A percentile compares a stretch with the other conserved stretches of the same genome.
Evolutionary conservation across 2,888 invertebrate genomes (phyloP).

Genomic region (Zonitis immaculata): DNA sequence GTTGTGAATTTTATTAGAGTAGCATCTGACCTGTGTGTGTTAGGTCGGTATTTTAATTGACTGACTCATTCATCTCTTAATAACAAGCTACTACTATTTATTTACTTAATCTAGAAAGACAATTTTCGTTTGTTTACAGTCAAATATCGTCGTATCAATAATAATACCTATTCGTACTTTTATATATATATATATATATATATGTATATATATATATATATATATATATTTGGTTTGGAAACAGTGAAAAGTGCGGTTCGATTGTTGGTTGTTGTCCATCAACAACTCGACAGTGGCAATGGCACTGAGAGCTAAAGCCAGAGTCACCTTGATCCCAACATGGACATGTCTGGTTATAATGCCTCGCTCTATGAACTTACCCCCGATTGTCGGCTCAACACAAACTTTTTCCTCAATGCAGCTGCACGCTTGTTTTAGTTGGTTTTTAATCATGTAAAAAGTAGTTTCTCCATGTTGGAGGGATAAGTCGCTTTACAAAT

Average conservation of each 20-base stretch:
- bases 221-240: not conserved
- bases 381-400: constrained; percentile 39
- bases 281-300: constrained; percentile 30
- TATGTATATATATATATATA: not conserved
- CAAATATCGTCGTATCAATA: not conserved
- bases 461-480: constrained; percentile 45
- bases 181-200: no score
- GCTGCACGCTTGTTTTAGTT: constrained; percentile 43
- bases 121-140: not conserved
- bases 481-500: constrained; percentile 33
- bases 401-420: constrained; percentile 44
- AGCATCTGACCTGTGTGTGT: not conserved
- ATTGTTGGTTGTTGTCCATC: constrained; percentile 24
- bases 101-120: constrained; percentile 1
- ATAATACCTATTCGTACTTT: no score
- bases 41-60: constrained; percentile 14
- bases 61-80: constrained; percentile 10
- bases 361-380: constrained; percentile 42
- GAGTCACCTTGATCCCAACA: constrained; percentile 40
- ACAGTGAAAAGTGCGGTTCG: constrained; percentile 9
- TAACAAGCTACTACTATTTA: no score
- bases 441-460: constrained; percentile 43
- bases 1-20: not conserved
- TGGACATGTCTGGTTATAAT: constrained; percentile 42
- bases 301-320: constrained; percentile 26